Evolutionary conservation across 2,113 vertebrate species (phyloP).

Genomic region (Lota lota): DNA sequence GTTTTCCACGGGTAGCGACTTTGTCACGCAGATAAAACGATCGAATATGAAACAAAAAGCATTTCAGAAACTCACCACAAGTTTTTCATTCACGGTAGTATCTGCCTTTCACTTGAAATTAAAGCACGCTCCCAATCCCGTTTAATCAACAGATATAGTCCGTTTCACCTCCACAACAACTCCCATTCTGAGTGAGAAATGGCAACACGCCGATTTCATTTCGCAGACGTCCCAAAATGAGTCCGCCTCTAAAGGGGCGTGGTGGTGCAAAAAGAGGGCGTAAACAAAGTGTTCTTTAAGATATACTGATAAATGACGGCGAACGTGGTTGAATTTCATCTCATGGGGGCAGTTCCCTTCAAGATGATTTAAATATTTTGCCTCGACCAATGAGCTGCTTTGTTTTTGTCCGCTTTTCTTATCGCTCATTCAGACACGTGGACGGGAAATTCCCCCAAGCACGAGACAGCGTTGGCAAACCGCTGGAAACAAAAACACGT

Average conservation of each 20-base stretch:
- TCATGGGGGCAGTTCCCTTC: constrained; percentile 19
- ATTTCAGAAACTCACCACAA: too few species aligned
- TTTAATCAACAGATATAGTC: constrained; percentile 50
- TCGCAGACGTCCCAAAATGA: constrained; percentile 46
- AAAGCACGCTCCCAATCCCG: constrained; percentile 34
- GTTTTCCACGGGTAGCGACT: too few species aligned
- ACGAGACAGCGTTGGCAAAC: constrained; percentile 40
- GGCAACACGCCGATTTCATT: constrained; percentile 48
- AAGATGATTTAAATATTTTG: constrained; percentile 16
- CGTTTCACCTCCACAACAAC: constrained; percentile 50
- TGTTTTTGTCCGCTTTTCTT: constrained; percentile 68
- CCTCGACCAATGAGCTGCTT: constrained; percentile 62
- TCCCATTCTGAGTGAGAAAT: constrained; percentile 60
- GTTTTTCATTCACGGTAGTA: neutral
- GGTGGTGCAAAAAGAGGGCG: constrained; percentile 39
- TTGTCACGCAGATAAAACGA: too few species aligned
- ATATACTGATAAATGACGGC: neutral
- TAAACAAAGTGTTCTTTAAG: constrained; percentile 60
- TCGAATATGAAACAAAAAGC: too few species aligned
- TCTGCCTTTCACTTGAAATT: neutral
- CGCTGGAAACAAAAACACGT: neutral
- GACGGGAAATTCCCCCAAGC: constrained; percentile 76
- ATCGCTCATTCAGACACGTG: constrained; percentile 71
- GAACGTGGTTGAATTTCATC: rapidly evolving
- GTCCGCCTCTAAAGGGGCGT: constrained; percentile 50